phyloP scores from a whole-genome alignment of 2,888 invertebrate genomes.

The Dryobotodes eremita region DNA sequence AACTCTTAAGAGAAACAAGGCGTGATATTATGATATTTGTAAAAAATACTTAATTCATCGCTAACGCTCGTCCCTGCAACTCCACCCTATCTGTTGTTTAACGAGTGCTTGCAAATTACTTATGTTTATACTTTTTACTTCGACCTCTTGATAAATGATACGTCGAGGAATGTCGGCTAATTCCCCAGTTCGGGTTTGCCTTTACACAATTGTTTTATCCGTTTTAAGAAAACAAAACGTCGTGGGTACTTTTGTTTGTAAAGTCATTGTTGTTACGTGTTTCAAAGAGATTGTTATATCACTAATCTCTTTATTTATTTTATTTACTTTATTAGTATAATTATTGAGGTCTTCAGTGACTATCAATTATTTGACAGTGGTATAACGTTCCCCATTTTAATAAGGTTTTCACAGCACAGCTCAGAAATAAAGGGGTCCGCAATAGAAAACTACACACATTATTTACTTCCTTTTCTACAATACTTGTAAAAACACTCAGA shows the following conservation, averaged over 20 bases:
- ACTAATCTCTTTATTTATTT: too few species aligned
- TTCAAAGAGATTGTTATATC: neutral
- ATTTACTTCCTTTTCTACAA: too few species aligned
- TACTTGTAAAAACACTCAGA: too few species aligned
- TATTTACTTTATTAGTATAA: too few species aligned
- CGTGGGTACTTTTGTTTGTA: conserved; percentile 20
- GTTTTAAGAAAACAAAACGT: conserved; percentile 29
- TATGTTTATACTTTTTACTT: conserved; percentile 83
- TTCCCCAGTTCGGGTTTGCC: conserved; percentile 72
- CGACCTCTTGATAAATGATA: conserved; percentile 83
- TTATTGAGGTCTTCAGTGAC: neutral
- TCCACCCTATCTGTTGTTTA: conserved; percentile 63
- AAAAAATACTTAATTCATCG: conserved; percentile 9
- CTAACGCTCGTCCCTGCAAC: conserved; percentile 20
- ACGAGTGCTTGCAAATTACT: conserved; percentile 81
- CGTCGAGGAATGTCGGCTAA: conserved; percentile 82
- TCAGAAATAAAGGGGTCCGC: too few species aligned
- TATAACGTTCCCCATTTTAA: too few species aligned
- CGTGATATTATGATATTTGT: too few species aligned
- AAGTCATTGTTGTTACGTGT: conserved; percentile 26
- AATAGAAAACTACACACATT: too few species aligned
- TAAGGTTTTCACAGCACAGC: too few species aligned
- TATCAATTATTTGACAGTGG: neutral
- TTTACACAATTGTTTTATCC: conserved; percentile 64
- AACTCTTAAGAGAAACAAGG: too few species aligned